Evolutionary conservation across 1,140 invertebrate species (phyloP).

Genomic region (Reticulitermes speratus): DNA sequence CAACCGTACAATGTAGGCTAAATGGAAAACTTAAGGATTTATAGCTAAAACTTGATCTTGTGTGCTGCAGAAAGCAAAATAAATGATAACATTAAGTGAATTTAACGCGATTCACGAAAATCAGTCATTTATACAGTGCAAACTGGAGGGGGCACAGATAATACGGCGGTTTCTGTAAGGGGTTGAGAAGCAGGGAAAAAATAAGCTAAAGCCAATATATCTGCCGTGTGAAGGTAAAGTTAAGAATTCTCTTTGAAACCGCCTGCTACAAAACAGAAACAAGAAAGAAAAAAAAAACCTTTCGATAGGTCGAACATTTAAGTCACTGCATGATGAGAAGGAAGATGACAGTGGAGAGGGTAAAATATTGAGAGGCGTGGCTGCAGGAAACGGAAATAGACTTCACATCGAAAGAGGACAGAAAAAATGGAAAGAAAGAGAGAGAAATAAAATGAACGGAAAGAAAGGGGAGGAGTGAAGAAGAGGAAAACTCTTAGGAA

Average conservation of each 20-base stretch:
- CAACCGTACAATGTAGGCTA: too few species aligned
- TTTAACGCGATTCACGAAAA: too few species aligned
- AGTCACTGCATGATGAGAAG: neutral
- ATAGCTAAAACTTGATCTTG: too few species aligned
- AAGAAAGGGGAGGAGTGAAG: neutral
- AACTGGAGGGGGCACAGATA: neutral
- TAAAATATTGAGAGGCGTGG: conserved; percentile 10
- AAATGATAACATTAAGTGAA: too few species aligned
- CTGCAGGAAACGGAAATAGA: conserved; percentile 8
- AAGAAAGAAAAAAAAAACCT: neutral
- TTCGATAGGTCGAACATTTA: neutral
- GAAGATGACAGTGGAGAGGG: neutral
- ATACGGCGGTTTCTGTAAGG: neutral
- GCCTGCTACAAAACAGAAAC: neutral
- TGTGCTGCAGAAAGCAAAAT: too few species aligned
- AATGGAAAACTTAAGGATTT: too few species aligned
- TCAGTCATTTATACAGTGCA: neutral
- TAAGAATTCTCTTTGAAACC: neutral
- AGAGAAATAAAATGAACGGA: neutral
- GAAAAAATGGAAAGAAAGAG: neutral
- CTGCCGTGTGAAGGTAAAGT: neutral
- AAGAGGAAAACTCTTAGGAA: neutral
- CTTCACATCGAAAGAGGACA: neutral
- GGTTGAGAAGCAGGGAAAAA: neutral
- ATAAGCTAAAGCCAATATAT: too few species aligned